phyloP scores from a whole-genome alignment of 2,888 invertebrate species.

The Leptogaster cylindrica region DNA sequence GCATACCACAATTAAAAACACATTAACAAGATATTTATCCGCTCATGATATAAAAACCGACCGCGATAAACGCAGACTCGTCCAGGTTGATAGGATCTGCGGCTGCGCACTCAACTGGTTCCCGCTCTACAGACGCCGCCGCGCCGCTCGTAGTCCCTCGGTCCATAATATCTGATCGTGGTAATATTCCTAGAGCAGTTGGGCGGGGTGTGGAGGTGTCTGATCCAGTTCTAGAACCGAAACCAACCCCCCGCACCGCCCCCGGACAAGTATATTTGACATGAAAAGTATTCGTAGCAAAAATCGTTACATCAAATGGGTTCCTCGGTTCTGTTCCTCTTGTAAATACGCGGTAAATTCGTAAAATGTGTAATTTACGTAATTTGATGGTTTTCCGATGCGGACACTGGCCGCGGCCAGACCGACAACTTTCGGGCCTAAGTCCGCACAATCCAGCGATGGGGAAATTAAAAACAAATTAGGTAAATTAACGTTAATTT shows the following conservation, averaged over 20 bases:
- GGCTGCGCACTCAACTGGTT: conserved; percentile 40
- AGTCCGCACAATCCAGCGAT: conserved; percentile 7
- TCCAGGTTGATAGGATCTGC: conserved; percentile 32
- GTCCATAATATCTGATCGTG: conserved; percentile 18
- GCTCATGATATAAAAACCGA: conserved; percentile 32
- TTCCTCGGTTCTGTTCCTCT: not conserved
- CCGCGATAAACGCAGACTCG: conserved; percentile 26
- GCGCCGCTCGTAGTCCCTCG: not conserved
- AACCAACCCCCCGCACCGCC: conserved; percentile 2
- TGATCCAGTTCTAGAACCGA: conserved; percentile 24
- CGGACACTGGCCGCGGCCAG: not conserved
- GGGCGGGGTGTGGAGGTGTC: not conserved
- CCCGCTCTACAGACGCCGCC: conserved; percentile 17
- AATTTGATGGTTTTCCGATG: conserved; percentile 39
- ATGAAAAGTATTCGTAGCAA: conserved; percentile 18
- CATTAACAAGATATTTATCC: conserved; percentile 52
- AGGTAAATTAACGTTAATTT: conserved; percentile 48
- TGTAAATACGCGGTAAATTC: conserved; percentile 22
- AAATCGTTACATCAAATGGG: conserved; percentile 3
- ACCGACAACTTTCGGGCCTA: conserved; percentile 18
- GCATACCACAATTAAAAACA: conserved; percentile 52
- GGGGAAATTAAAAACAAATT: conserved; percentile 43
- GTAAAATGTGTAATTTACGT: conserved; percentile 45
- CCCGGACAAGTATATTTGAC: conserved; percentile 5
- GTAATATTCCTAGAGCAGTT: not conserved